Conservation (phyloP, 2,888 invertebrate genomes). For the Rhimphoctona megacephalus region DNA sequence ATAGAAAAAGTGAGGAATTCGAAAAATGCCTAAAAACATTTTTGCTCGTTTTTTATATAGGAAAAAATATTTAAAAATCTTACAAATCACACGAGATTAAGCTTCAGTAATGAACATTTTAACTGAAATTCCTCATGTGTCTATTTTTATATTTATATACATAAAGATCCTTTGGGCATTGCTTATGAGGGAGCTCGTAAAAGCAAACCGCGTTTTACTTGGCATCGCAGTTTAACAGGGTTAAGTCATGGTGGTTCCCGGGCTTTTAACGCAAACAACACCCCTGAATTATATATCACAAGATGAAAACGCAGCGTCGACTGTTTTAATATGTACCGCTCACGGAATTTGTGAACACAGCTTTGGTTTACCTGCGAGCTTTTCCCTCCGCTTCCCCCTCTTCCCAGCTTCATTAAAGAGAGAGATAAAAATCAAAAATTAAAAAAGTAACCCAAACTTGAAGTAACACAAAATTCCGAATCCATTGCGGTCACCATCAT, state of each 20-base stretch:
- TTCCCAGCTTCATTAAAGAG: background rate
- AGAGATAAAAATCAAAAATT: constrained; percentile 24
- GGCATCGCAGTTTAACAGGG: constrained; percentile 84
- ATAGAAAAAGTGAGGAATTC: background rate
- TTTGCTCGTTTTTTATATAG: background rate
- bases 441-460: background rate
- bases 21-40: background rate
- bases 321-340: constrained; percentile 83
- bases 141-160: background rate
- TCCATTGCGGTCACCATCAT: background rate
- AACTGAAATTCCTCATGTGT: background rate
- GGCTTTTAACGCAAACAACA: constrained; percentile 84
- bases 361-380: constrained; percentile 9
- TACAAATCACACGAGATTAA: background rate
- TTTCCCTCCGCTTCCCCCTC: background rate
- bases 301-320: constrained; percentile 79
- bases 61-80: background rate
- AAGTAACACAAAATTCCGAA: background rate
- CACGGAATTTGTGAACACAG: constrained; percentile 72
- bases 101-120: background rate
- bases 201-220: constrained; percentile 84
- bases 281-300: constrained; percentile 84
- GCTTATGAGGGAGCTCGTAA: constrained; percentile 81
- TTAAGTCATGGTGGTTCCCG: constrained; percentile 83
- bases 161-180: constrained; percentile 81